Conservation (phyloP, 2,797 vertebrate species). For the Cirrhinus molitorella region DNA sequence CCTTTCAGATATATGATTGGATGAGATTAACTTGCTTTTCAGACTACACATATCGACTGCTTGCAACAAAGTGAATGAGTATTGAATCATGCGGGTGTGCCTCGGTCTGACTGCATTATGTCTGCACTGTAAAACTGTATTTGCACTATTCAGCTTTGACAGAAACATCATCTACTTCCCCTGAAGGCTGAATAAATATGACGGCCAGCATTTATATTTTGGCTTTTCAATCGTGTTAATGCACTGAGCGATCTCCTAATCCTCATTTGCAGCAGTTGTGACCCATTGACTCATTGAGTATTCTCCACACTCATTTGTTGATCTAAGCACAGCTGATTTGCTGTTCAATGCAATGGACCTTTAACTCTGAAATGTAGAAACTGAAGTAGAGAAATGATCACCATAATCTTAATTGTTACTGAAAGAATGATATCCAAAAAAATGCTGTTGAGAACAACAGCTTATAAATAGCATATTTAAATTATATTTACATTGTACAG, state of each 20-base stretch:
- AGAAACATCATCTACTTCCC: constrained; percentile 33
- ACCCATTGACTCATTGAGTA: neutral
- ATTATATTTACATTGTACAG: neutral
- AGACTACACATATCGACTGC: constrained; percentile 17
- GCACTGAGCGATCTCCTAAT: constrained; percentile 24
- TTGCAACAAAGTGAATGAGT: constrained; percentile 29
- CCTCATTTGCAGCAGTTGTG: neutral
- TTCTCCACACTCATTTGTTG: neutral
- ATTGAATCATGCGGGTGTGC: constrained; percentile 29
- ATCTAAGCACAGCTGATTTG: neutral
- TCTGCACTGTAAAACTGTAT: constrained; percentile 13
- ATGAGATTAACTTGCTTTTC: constrained; percentile 10
- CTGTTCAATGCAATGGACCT: neutral
- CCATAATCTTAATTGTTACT: neutral
- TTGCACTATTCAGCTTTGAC: neutral
- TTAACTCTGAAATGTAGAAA: constrained; percentile 11
- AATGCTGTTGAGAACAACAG: neutral
- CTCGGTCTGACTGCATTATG: constrained; percentile 10
- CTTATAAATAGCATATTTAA: neutral
- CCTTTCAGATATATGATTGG: constrained; percentile 8
- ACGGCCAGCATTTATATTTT: constrained; percentile 36
- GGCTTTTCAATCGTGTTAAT: constrained; percentile 43
- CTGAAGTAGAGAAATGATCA: neutral
- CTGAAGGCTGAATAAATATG: constrained; percentile 45
- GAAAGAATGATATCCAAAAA: neutral